Evolutionary conservation across 2,113 vertebrate species (phyloP).

Genomic region (Miniopterus natalensis): DNA sequence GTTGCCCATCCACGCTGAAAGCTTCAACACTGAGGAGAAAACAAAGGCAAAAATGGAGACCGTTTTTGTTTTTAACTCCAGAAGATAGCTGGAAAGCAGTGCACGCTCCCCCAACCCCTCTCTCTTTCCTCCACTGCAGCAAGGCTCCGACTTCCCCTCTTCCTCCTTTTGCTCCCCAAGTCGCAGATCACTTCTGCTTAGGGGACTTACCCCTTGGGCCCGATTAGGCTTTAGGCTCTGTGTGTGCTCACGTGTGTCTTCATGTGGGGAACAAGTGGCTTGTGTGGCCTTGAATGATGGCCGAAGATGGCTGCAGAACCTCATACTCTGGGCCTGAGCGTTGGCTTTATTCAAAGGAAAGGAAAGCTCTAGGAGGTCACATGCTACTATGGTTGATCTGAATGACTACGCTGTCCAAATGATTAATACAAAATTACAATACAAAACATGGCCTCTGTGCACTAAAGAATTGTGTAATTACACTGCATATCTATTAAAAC

Average conservation of each 20-base stretch:
- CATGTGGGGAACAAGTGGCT: too few species aligned
- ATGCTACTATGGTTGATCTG: fast-evolving
- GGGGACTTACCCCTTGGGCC: fast-evolving
- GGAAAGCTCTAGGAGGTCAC: not conserved
- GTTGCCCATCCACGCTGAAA: fast-evolving
- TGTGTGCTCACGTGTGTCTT: not conserved
- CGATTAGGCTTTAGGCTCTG: not conserved
- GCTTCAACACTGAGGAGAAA: not conserved
- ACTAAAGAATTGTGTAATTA: not conserved
- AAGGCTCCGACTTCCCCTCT: too few species aligned
- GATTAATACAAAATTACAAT: not conserved
- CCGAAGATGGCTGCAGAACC: fast-evolving
- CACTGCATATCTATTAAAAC: not conserved
- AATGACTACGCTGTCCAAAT: too few species aligned
- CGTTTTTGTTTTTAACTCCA: not conserved
- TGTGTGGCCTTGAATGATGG: not conserved
- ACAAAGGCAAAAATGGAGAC: not conserved
- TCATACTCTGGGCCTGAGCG: fast-evolving
- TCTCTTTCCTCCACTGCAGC: fast-evolving
- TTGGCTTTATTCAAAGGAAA: not conserved
- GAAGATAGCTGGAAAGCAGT: fast-evolving
- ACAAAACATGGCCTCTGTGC: not conserved
- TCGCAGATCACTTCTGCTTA: too few species aligned
- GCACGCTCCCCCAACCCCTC: fast-evolving
- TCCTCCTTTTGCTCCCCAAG: fast-evolving